Conservation (phyloP, 2,797 vertebrate genomes). For the Sebastes steindachneri region DNA sequence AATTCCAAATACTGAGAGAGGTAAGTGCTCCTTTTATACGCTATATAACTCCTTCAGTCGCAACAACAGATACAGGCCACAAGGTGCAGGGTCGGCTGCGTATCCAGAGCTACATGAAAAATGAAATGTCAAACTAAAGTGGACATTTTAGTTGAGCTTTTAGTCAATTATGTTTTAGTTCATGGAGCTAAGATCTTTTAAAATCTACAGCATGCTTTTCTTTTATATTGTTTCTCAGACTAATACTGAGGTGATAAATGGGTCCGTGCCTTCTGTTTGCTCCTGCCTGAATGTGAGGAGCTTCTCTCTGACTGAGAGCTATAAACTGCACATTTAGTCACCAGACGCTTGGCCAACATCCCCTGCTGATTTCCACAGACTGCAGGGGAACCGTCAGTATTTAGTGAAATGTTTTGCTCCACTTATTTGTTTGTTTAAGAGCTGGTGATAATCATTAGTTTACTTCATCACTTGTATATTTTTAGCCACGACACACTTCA, state of each 20-base stretch:
- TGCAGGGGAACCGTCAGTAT: neutral
- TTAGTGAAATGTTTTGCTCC: constrained; percentile 21
- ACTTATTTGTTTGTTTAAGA: constrained; percentile 10
- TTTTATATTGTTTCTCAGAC: neutral
- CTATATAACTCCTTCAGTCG: neutral
- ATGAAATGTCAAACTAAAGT: constrained; percentile 28
- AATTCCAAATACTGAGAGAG: constrained; percentile 95
- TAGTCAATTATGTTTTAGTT: neutral
- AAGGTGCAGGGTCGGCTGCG: constrained; percentile 25
- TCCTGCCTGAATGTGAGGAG: neutral
- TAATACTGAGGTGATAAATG: neutral
- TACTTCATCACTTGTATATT: neutral
- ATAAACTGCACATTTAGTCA: constrained; percentile 16
- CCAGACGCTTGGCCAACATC: neutral
- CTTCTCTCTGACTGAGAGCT: constrained; percentile 10
- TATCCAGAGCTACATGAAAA: constrained; percentile 9
- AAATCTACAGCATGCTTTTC: neutral
- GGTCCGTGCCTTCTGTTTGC: neutral
- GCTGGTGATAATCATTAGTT: neutral
- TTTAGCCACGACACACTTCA: neutral
- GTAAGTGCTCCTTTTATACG: constrained; percentile 72
- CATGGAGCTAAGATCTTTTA: neutral
- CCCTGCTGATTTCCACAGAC: constrained; percentile 2
- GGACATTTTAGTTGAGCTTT: neutral
- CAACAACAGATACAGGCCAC: constrained; percentile 5